Base-by-base conservation (phyloP, 1,140 invertebrate species). In the Nebria ingens region DNA sequence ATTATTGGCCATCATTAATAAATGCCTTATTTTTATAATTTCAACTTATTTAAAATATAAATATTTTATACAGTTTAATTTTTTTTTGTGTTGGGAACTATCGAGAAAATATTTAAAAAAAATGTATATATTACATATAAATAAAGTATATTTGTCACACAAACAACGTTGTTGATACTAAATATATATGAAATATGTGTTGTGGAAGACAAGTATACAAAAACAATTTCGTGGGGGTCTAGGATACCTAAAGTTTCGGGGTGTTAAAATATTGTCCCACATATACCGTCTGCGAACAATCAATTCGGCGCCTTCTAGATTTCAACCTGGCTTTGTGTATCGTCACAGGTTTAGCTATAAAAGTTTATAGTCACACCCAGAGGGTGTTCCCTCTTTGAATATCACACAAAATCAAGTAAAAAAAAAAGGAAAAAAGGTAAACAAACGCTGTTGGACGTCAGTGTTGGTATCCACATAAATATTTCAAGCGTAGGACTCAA, bases 381-480 rank as follows among this genome's bases (percentile, higher is more conserved):
- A 45, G 40, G 40, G 40, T 45, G 40, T 45, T 17, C 40, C 40
- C 3, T 45, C 17, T 45, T 45, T 12, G 6, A 6, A 17, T 12
- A 45, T 45, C 40, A 45, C 40, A 45, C 9, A 17, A 45, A 45
- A 45, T 45, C 40, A 17, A n/a, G n/a, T n/a, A n/a, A n/a, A n/a
- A n/a, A n/a, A n/a, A n/a, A n/a, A n/a, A n/a, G n/a, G n/a, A n/a
- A 45, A 45, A 45, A 34, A 45, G 40, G 40, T 45, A 45, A 45
- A 45, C 40, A 17, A 45, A 45, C 40, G 17, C 40, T 9, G 40
- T 45, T 9, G 40, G 40, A 45, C 17, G 40, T 17, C 40, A 4
- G 9, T 45, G 9, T 17, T 4, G 40, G 4, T 45, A 17, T 45
- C 40, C 40, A 45, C 40, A 45, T 17, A 45, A 45, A 45, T 45